Conservation (phyloP, 2,113 vertebrate genomes). For the Actinemys pallida region DNA sequence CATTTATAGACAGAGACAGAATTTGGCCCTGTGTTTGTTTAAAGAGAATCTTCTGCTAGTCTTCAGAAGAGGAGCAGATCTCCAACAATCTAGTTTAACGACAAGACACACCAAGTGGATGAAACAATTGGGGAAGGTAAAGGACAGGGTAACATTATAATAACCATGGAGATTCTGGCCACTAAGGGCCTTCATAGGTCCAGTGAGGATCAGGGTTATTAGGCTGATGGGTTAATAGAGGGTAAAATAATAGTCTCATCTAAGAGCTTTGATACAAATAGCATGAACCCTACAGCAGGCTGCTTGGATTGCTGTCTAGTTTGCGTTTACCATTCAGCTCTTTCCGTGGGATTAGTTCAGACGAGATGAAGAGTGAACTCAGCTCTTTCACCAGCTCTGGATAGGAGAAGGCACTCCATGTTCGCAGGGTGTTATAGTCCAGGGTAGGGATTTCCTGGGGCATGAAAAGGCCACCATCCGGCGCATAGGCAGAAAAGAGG, state of each 20-base stretch:
- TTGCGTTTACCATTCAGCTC: conserved; percentile 82
- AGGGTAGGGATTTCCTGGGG: conserved; percentile 84
- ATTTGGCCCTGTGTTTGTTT: background rate
- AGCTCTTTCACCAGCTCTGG: conserved; percentile 86
- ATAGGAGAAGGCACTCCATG: conserved; percentile 86
- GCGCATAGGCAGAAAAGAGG: conserved; percentile 89
- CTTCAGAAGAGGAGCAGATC: background rate
- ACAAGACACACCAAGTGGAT: background rate
- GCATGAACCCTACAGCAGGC: background rate
- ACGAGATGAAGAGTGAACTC: conserved; percentile 84
- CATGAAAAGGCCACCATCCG: conserved; percentile 93
- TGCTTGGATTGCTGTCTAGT: background rate
- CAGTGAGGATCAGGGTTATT: background rate
- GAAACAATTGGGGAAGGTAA: background rate
- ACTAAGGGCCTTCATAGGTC: background rate
- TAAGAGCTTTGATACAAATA: background rate
- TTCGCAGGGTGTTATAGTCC: conserved; percentile 72
- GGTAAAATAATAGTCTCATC: background rate
- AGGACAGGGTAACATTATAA: background rate
- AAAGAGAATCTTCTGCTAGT: background rate
- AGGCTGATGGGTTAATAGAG: background rate
- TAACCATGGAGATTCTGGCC: background rate
- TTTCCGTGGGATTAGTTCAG: conserved; percentile 78
- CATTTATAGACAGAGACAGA: background rate
- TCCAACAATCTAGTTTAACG: background rate